phyloP scores from a whole-genome alignment of 2,113 vertebrate genomes.

The Sander lucioperca region DNA sequence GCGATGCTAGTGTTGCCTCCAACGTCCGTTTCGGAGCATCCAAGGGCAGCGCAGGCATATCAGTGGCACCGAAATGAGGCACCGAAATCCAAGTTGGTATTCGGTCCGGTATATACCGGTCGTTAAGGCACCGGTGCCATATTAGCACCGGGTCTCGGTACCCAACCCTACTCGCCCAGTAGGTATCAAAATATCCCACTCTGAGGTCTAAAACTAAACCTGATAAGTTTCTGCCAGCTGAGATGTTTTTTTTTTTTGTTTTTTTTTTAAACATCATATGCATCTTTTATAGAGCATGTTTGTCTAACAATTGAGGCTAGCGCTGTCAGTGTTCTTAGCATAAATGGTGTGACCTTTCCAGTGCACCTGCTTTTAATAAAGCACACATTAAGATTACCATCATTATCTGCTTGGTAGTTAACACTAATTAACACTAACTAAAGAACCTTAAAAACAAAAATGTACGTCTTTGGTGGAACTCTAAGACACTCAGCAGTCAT shows the following conservation, averaged over 20 bases:
- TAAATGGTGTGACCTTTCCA: neutral
- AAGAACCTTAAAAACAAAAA: too few relatives aligned
- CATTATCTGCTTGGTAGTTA: neutral
- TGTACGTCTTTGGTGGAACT: neutral
- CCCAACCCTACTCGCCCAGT: neutral
- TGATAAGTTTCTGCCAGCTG: neutral
- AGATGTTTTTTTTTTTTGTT: neutral
- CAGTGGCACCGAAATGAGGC: too few relatives aligned
- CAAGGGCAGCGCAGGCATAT: too few relatives aligned
- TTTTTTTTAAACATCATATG: slow-evolving; percentile 1
- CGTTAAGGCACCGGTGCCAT: too few relatives aligned
- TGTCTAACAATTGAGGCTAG: neutral
- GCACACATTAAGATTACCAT: neutral
- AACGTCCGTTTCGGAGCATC: too few relatives aligned
- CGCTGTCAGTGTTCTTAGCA: neutral
- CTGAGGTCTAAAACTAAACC: neutral
- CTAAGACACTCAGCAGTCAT: neutral
- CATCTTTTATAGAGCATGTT: neutral
- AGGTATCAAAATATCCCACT: neutral
- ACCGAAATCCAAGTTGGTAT: too few relatives aligned
- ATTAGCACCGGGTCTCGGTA: too few relatives aligned
- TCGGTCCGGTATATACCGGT: too few relatives aligned
- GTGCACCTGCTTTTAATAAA: slow-evolving; percentile 10
- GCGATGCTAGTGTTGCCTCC: too few relatives aligned
- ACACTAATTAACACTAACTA: neutral